Evolutionary conservation across 53 echinoderm and acorn worm genomes (phyloP).

Genomic region (Stichopus horrens): DNA sequence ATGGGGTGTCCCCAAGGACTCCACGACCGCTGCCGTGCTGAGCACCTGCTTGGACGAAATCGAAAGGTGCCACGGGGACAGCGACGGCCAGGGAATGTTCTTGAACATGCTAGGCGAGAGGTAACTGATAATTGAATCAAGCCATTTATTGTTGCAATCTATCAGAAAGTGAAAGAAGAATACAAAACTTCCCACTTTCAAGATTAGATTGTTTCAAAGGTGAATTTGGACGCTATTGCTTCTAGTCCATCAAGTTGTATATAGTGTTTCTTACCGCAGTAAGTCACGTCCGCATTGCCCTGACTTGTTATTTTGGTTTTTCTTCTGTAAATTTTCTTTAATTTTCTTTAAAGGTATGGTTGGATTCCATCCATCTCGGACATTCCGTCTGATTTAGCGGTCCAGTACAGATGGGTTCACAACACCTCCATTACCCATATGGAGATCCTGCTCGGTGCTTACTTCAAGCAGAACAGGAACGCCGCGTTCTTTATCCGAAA

Average conservation of each 20-base stretch:
- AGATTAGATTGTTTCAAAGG: no score
- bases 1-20: constrained; percentile 96
- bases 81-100: constrained; percentile 90
- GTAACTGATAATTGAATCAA: constrained; percentile 23
- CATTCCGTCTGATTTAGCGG: constrained; percentile 70
- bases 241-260: no score
- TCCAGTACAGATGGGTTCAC: constrained; percentile 76
- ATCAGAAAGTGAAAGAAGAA: no score
- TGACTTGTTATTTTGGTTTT: no score
- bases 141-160: no score
- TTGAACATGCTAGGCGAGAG: constrained; percentile 92
- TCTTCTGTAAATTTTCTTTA: neutral
- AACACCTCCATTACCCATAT: constrained; percentile 87
- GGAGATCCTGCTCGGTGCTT: constrained; percentile 85
- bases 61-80: constrained; percentile 84
- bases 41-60: constrained; percentile 94
- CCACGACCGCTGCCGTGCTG: constrained; percentile 76
- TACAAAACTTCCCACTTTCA: no score
- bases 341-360: constrained; percentile 65
- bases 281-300: no score
- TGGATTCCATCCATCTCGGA: constrained; percentile 80
- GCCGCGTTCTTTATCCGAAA: constrained; percentile 77
- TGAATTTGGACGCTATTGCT: no score
- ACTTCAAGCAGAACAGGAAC: constrained; percentile 66
- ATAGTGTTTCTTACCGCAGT: no score